phyloP scores from a whole-genome alignment of 2,113 vertebrate species.

The Sphyrna mokarran region DNA sequence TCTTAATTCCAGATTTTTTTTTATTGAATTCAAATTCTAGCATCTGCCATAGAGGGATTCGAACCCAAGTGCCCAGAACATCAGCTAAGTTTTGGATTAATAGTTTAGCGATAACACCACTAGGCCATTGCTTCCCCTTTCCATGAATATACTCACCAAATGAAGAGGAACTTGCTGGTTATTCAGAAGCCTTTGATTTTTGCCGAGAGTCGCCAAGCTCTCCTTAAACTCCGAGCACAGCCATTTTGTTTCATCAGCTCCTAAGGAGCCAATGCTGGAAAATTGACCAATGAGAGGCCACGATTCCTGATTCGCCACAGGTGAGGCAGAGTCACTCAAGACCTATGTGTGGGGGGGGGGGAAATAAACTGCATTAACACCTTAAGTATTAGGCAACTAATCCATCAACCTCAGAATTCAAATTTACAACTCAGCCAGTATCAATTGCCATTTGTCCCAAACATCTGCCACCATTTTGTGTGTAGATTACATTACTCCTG shows the following conservation, averaged over 20 bases:
- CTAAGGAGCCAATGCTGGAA: slow-evolving; percentile 94
- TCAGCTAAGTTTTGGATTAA: too few relatives aligned
- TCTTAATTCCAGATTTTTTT: too few relatives aligned
- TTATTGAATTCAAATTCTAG: too few relatives aligned
- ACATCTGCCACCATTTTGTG: too few relatives aligned
- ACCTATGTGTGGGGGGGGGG: slow-evolving; percentile 52
- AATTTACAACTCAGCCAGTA: too few relatives aligned
- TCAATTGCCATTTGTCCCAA: too few relatives aligned
- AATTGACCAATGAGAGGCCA: slow-evolving; percentile 92
- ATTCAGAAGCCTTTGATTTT: slow-evolving; percentile 39
- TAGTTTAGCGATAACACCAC: too few relatives aligned
- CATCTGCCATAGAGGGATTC: too few relatives aligned
- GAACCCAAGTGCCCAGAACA: too few relatives aligned
- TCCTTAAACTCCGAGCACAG: slow-evolving; percentile 81
- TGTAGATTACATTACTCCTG: too few relatives aligned
- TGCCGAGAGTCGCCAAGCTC: slow-evolving; percentile 66
- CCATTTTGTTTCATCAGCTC: slow-evolving; percentile 84
- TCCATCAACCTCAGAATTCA: not conserved
- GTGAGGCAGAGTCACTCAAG: slow-evolving; percentile 57
- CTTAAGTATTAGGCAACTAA: not conserved
- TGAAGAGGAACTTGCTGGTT: slow-evolving; percentile 59
- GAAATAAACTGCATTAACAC: not conserved
- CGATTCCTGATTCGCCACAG: slow-evolving; percentile 50
- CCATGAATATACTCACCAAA: slow-evolving; percentile 58
- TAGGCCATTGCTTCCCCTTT: not conserved